These are phyloP conservation scores for Ammodytes marinus DNA, from an alignment of 2,113 vertebrate species.

Conservation along the genomic window DNA sequence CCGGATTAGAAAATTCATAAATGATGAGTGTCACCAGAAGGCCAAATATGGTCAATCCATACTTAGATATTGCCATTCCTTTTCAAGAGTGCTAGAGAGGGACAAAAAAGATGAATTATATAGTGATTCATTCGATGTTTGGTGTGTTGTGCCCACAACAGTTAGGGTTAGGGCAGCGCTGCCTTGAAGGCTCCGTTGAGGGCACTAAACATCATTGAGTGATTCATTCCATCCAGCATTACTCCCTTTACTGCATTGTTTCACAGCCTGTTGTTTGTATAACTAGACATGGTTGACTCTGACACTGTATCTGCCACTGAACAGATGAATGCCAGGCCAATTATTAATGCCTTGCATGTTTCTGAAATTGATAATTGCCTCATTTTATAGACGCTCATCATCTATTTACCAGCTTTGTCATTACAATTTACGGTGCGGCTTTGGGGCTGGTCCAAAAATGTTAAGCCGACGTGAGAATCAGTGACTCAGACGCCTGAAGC, in stretches of 20 bases:
- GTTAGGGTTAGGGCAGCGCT: too few relatives aligned
- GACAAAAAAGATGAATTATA: not conserved
- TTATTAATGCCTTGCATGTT: not conserved
- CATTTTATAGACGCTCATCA: not conserved
- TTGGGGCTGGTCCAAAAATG: not conserved
- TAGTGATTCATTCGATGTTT: not conserved
- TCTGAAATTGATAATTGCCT: not conserved
- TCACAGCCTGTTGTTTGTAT: not conserved
- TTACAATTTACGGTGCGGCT: not conserved
- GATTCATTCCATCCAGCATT: not conserved
- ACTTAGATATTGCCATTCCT: slow-evolving; percentile 71
- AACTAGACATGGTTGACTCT: not conserved
- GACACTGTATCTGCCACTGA: not conserved
- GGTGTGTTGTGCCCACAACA: too few relatives aligned
- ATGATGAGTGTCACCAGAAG: slow-evolving; percentile 50
- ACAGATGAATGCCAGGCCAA: not conserved
- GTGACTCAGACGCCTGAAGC: too few relatives aligned
- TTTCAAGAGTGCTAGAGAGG: not conserved
- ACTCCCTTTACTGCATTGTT: not conserved
- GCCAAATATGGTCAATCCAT: slow-evolving; percentile 30
- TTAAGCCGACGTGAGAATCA: not conserved
- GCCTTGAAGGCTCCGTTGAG: too few relatives aligned
- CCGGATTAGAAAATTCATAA: slow-evolving; percentile 35
- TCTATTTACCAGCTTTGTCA: not conserved
- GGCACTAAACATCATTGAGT: too few relatives aligned